phyloP scores from a whole-genome alignment of 2,888 invertebrate species.

The Priocnemis perturbator region DNA sequence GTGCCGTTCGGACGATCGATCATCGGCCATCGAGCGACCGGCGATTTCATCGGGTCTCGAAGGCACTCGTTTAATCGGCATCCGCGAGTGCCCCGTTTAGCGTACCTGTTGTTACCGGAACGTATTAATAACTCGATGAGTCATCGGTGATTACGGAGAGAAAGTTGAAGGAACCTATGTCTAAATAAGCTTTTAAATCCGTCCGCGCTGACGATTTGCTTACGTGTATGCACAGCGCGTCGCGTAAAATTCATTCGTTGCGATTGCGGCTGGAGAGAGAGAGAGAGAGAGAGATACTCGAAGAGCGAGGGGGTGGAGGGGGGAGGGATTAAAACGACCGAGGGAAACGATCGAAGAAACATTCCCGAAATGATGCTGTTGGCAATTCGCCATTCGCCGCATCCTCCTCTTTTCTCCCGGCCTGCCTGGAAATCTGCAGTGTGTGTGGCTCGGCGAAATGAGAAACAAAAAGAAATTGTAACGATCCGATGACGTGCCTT shows the following conservation, averaged over 20 bases:
- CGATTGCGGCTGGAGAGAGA: not conserved
- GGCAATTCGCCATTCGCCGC: slow-evolving; percentile 35
- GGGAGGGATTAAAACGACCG: slow-evolving; percentile 29
- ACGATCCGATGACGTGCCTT: not conserved
- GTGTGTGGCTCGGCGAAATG: not conserved
- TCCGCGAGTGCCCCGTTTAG: no score
- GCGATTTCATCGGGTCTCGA: no score
- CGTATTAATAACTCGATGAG: slow-evolving; percentile 33
- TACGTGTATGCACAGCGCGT: no score
- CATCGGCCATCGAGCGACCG: no score
- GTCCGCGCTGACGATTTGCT: no score
- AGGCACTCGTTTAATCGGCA: no score
- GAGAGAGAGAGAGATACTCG: not conserved
- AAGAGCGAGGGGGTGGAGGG: no score
- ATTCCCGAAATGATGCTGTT: slow-evolving; percentile 28
- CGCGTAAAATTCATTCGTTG: no score
- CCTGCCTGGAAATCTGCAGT: slow-evolving; percentile 8
- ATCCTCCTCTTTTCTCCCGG: not conserved
- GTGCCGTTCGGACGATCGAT: no score
- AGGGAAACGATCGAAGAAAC: slow-evolving; percentile 24
- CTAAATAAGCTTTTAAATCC: not conserved
- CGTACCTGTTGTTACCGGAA: slow-evolving; percentile 3
- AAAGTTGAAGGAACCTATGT: slow-evolving; percentile 17
- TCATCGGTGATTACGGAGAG: slow-evolving; percentile 30
- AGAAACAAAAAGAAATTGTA: slow-evolving; percentile 18